These are phyloP conservation scores for Contarinia nasturtii DNA, from an alignment of 1,140 invertebrate species.

Conservation along the genomic window DNA sequence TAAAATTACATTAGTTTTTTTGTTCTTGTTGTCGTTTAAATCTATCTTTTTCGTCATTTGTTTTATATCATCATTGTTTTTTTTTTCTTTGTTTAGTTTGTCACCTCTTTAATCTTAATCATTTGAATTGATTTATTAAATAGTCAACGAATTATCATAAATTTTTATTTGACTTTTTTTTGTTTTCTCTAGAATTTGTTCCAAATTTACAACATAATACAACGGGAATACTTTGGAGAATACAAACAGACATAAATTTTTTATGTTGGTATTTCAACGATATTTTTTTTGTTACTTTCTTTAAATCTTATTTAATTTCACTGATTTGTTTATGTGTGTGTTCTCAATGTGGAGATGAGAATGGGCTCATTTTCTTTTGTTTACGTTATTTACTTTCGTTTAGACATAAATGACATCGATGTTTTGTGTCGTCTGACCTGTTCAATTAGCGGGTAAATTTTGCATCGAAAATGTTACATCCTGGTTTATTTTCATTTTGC, in stretches of 20 bases:
- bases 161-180: background rate
- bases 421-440: background rate
- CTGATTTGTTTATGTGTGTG: background rate
- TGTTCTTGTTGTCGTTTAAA: too few relatives aligned
- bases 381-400: background rate
- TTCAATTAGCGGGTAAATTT: too few relatives aligned
- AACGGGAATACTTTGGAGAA: background rate
- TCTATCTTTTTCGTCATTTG: slow-evolving; percentile 9
- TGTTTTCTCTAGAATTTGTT: background rate
- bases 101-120: slow-evolving; percentile 7
- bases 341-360: background rate
- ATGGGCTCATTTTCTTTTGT: background rate
- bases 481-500: too few relatives aligned
- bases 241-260: background rate
- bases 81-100: slow-evolving; percentile 8
- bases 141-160: background rate
- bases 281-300: slow-evolving; percentile 9
- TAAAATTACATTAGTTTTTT: too few relatives aligned
- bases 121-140: slow-evolving; percentile 2
- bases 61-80: slow-evolving; percentile 3
- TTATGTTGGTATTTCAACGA: background rate
- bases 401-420: background rate
- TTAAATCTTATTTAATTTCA: background rate
- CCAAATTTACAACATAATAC: background rate
- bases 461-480: too few relatives aligned